phyloP scores from a whole-genome alignment of 2,113 vertebrate species.

The Prietella phreatophila region DNA sequence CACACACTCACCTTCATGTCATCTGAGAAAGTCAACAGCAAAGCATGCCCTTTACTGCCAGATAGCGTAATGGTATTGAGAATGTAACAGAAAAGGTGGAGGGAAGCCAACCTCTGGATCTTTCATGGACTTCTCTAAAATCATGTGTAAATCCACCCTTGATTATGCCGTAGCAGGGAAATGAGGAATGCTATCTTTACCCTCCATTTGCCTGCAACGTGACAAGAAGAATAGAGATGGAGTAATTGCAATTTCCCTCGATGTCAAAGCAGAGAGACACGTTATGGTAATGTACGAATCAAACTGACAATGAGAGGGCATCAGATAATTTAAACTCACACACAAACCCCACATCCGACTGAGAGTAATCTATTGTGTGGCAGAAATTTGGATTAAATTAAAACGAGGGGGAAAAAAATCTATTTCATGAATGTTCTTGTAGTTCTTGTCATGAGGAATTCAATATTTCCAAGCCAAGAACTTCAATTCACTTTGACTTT shows the following conservation, averaged over 20 bases:
- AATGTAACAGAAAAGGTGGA: not conserved
- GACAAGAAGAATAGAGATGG: slow-evolving; percentile 47
- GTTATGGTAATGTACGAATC: slow-evolving; percentile 47
- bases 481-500: slow-evolving; percentile 58
- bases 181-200: slow-evolving; percentile 34
- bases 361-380: slow-evolving; percentile 35
- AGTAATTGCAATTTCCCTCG: slow-evolving; percentile 53
- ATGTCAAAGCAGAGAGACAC: slow-evolving; percentile 45
- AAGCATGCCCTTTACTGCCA: slow-evolving; percentile 3
- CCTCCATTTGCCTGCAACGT: slow-evolving; percentile 48
- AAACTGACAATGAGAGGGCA: slow-evolving; percentile 31
- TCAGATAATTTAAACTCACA: slow-evolving; percentile 40
- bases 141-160: not conserved
- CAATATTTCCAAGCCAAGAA: slow-evolving; percentile 50
- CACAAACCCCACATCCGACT: slow-evolving; percentile 10
- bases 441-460: slow-evolving; percentile 57
- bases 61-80: slow-evolving; percentile 20
- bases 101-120: slow-evolving; percentile 4
- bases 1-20: slow-evolving; percentile 4
- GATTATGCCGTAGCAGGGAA: slow-evolving; percentile 18
- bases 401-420: not conserved
- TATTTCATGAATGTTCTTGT: slow-evolving; percentile 11
- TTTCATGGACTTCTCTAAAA: not conserved
- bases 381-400: slow-evolving; percentile 24
- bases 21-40: slow-evolving; percentile 15